phyloP scores from a whole-genome alignment of 1,140 invertebrate species.

The Ridgeia piscesae region DNA sequence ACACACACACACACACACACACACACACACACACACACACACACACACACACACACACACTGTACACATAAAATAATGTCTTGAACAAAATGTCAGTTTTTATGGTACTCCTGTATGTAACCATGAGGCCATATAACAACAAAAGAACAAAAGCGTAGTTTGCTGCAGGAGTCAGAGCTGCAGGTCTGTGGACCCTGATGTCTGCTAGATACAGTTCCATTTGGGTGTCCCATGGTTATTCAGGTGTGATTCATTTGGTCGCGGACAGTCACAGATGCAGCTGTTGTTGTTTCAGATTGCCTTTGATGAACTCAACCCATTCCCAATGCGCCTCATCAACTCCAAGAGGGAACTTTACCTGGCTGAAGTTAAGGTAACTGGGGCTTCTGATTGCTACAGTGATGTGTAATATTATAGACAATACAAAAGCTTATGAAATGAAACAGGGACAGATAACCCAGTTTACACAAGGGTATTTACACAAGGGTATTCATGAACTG shows the following conservation, averaged over 20 bases:
- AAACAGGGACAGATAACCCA: neutral
- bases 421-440: neutral
- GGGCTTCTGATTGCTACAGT: neutral
- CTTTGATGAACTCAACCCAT: constrained; percentile 62
- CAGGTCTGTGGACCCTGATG: neutral
- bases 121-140: neutral
- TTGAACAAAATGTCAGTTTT: neutral
- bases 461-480: neutral
- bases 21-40: neutral
- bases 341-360: constrained; percentile 55
- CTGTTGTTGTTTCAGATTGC: constrained; percentile 53
- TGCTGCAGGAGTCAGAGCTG: neutral
- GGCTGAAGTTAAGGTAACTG: constrained; percentile 52
- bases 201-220: neutral
- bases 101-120: neutral
- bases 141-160: neutral
- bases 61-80: neutral
- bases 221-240: too few relatives aligned
- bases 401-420: neutral
- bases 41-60: neutral
- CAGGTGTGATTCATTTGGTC: too few relatives aligned
- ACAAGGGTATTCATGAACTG: neutral
- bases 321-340: constrained; percentile 56
- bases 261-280: neutral
- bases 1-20: constrained; percentile 4